Evolutionary conservation across 2,888 invertebrate species (phyloP).

Genomic region (Melieria picta): DNA sequence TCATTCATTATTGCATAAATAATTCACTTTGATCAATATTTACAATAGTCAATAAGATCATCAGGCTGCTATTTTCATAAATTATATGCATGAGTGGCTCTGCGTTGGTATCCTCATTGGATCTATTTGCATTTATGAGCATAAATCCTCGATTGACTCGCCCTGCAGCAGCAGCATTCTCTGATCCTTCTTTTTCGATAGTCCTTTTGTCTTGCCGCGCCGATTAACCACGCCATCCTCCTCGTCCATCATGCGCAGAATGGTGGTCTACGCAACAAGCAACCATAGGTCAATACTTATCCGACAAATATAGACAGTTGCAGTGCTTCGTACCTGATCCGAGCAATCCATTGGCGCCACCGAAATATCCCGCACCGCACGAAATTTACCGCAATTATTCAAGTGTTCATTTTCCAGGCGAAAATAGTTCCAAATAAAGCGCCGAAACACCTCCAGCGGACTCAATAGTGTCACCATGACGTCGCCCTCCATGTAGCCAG

Average conservation of each 20-base stretch:
- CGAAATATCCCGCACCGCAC: slow-evolving; percentile 87
- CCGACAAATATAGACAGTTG: background rate
- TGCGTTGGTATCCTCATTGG: too few species aligned
- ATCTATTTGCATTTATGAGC: slow-evolving; percentile 49
- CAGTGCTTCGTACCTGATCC: slow-evolving; percentile 69
- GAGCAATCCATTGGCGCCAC: slow-evolving; percentile 81
- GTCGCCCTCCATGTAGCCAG: slow-evolving; percentile 73
- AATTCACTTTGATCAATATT: background rate
- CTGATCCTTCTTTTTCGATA: slow-evolving; percentile 58
- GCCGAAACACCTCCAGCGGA: slow-evolving; percentile 76
- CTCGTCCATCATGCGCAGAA: slow-evolving; percentile 66
- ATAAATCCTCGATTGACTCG: slow-evolving; percentile 64
- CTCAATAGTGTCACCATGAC: slow-evolving; percentile 74
- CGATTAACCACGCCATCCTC: slow-evolving; percentile 64
- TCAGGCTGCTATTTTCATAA: background rate
- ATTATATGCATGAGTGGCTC: background rate
- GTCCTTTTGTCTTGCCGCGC: slow-evolving; percentile 51
- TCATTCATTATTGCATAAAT: too few species aligned
- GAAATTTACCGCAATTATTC: slow-evolving; percentile 89
- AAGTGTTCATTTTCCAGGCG: slow-evolving; percentile 89
- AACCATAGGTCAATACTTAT: background rate
- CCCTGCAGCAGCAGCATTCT: slow-evolving; percentile 60
- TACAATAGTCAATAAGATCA: background rate
- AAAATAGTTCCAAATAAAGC: slow-evolving; percentile 91
- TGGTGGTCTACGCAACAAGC: slow-evolving; percentile 64